These are phyloP conservation scores for Folsomia manolachei DNA, from an alignment of 2,888 invertebrate species.

Conservation along the genomic window DNA sequence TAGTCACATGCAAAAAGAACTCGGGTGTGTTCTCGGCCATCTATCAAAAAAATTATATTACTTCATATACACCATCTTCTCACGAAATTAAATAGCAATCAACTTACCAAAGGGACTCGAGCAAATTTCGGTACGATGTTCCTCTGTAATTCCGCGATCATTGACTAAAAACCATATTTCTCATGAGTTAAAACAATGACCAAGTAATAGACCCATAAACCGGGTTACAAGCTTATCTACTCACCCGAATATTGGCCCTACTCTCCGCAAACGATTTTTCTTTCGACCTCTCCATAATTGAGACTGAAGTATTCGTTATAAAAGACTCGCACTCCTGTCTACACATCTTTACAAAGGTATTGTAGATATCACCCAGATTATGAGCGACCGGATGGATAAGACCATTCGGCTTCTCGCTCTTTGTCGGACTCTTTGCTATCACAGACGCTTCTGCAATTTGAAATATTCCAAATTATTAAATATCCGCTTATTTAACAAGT, in stretches of 20 bases:
- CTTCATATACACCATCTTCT: too few relatives aligned
- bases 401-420: not conserved
- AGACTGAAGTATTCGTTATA: not conserved
- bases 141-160: conserved; percentile 35
- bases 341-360: conserved; percentile 2
- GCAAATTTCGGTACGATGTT: conserved; percentile 40
- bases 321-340: conserved; percentile 14
- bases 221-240: too few relatives aligned
- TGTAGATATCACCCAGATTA: conserved; percentile 14
- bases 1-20: conserved; percentile 35
- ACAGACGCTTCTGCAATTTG: conserved; percentile 2
- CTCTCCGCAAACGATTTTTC: conserved; percentile 40
- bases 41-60: too few relatives aligned
- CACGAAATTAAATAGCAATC: too few relatives aligned
- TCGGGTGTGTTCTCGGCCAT: conserved; percentile 42
- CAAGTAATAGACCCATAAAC: too few relatives aligned
- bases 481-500: not conserved
- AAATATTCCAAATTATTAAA: conserved; percentile 1
- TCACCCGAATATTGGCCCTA: conserved; percentile 30
- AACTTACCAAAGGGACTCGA: conserved; percentile 40
- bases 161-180: too few relatives aligned
- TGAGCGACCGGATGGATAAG: conserved; percentile 9
- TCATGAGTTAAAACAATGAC: too few relatives aligned
- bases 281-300: conserved; percentile 16
- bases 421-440: not conserved